Evolutionary conservation across 2,113 vertebrate species (phyloP).

Genomic region (Apodemus sylvaticus): DNA sequence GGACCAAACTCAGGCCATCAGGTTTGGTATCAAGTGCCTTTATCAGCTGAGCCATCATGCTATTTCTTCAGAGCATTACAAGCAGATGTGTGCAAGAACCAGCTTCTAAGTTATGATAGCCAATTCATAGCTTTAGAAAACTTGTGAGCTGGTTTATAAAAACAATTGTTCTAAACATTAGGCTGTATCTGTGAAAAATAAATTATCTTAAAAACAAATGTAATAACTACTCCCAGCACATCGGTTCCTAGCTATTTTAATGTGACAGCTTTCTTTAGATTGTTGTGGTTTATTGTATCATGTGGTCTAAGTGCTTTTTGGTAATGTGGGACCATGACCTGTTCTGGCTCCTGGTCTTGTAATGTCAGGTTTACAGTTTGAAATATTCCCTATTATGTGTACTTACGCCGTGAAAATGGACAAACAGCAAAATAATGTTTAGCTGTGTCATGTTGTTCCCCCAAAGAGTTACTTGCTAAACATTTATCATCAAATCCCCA

Average conservation of each 20-base stretch:
- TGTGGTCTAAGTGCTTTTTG: background rate
- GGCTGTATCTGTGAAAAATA: background rate
- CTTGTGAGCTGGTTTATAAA: background rate
- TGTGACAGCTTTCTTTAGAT: background rate
- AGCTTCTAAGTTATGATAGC: background rate
- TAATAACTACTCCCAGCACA: background rate
- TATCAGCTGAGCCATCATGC: background rate
- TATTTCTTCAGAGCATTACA: background rate
- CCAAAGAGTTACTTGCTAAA: background rate
- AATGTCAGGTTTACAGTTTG: background rate
- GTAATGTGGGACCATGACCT: too few species aligned
- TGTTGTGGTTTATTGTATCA: too few species aligned
- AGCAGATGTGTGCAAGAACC: background rate
- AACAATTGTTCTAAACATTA: conserved; percentile 25
- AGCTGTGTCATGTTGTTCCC: background rate
- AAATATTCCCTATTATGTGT: background rate
- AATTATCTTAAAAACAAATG: background rate
- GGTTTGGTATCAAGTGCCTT: background rate
- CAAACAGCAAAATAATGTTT: background rate
- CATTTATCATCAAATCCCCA: background rate
- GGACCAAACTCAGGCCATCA: background rate
- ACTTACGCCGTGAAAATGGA: background rate
- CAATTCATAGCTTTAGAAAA: background rate
- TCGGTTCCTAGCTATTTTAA: background rate
- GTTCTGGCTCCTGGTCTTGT: background rate